Percentiles rank a stretch among this genome's conserved stretches.
phyloP scores from a whole-genome alignment of 35 echinoderm and acorn worm species.

The Holothuria glaberrima region DNA sequence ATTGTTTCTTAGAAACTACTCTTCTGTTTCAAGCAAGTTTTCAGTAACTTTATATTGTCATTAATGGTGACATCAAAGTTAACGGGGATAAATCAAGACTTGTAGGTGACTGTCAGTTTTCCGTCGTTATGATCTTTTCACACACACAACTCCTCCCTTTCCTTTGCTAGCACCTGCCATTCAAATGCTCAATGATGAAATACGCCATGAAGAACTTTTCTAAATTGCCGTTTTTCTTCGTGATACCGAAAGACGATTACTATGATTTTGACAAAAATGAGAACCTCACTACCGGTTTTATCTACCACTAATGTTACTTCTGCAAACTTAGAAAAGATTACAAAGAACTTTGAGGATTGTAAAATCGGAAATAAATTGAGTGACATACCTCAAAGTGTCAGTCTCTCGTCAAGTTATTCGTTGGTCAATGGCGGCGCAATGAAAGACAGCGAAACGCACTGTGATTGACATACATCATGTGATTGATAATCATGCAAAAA shows the following conservation, averaged over 20 bases:
- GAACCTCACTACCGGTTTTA: too few relatives aligned
- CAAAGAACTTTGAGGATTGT: slow-evolving; percentile 26
- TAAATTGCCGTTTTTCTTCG: slow-evolving; percentile 1
- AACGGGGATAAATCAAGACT: slow-evolving; percentile 45
- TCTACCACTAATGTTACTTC: too few relatives aligned
- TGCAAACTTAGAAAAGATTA: background rate
- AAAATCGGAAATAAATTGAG: slow-evolving; percentile 58
- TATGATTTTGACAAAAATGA: too few relatives aligned
- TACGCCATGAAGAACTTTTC: background rate
- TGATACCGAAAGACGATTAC: too few relatives aligned
- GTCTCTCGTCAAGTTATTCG: slow-evolving; percentile 53
- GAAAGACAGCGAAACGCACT: slow-evolving; percentile 47
- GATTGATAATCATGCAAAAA: slow-evolving; percentile 51
- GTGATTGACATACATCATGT: slow-evolving; percentile 59
- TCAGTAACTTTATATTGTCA: slow-evolving; percentile 41
- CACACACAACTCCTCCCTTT: slow-evolving; percentile 62
- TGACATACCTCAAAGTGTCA: slow-evolving; percentile 63
- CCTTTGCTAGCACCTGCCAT: slow-evolving; percentile 56
- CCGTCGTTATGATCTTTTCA: slow-evolving; percentile 49
- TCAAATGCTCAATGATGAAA: slow-evolving; percentile 52
- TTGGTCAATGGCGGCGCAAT: slow-evolving; percentile 51
- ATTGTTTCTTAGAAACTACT: too few relatives aligned
- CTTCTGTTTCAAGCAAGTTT: too few relatives aligned
- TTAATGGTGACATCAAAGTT: slow-evolving; percentile 33
- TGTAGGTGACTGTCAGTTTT: slow-evolving; percentile 38